Base-by-base conservation (phyloP, 1,140 invertebrate genomes). In the Brachionus sp. region DNA sequence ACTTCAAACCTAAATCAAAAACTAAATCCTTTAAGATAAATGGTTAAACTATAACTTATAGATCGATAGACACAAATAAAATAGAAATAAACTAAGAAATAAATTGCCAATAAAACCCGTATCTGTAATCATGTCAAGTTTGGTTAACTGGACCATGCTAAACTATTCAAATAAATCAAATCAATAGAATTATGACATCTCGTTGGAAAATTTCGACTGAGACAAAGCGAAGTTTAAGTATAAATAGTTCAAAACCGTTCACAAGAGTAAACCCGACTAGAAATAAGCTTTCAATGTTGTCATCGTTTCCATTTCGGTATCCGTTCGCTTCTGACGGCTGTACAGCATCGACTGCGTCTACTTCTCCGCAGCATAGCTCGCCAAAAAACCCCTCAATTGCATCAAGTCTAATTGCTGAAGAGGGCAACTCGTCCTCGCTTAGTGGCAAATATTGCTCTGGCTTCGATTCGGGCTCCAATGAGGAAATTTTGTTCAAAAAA, bases 321-420 rank as follows among this genome's bases (percentile, higher is more conserved):
- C 70, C 70, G 39, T 75, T 75, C n/a, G 70, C 70, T 12, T 75
- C 70, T 16, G 70, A 75, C 33, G 70, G 70, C 44, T 75, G 70
- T 25, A 75, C 70, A 25, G 0, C 70, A 12, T 70, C 37, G 10
- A 37, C 29, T n/a, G 19, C 66, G 5, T 70, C 66, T 16, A 70
- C 35, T 37, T 70, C 42, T 13, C 70, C 37, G 5, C 70, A 75
- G 44, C 70, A 44, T 13, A 46, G 19, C 16, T 75, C 70, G 12
- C 70, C 70, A 29, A 39, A 46, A 46, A 44, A 46, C 29, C 12
- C 16, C 9, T 75, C 70, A 25, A 75, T 25, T 23, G 39, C 39
- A 19, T 75, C 70, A 44, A 75, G 70, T 46, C 37, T 75, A 25
- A n/a, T 46, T 12, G 42, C 19, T 46, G 70, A 75, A 73, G 33